phyloP scores from a whole-genome alignment of 2,797 vertebrate species.

The Peromyscus eremicus region DNA sequence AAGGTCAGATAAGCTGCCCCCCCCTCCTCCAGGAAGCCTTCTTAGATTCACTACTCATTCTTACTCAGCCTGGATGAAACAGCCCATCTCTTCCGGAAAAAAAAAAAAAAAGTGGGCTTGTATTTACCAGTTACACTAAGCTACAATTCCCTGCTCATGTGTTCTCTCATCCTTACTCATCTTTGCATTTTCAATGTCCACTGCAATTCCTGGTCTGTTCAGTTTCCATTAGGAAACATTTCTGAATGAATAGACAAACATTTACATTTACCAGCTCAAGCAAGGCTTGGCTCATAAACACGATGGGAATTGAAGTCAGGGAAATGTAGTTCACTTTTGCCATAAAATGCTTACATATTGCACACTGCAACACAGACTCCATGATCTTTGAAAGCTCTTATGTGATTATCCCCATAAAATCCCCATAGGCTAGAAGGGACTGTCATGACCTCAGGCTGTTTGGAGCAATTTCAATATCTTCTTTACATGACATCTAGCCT shows the following conservation, averaged over 20 bases:
- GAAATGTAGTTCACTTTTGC: slow-evolving; percentile 63
- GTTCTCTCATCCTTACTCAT: background rate
- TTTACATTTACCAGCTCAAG: slow-evolving; percentile 62
- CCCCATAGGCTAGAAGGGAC: slow-evolving; percentile 43
- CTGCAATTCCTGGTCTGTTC: background rate
- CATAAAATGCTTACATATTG: slow-evolving; percentile 66
- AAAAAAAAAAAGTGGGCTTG: background rate
- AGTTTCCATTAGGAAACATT: slow-evolving; percentile 68
- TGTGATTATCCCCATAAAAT: slow-evolving; percentile 62
- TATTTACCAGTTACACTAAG: background rate
- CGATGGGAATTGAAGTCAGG: slow-evolving; percentile 63
- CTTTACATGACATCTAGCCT: slow-evolving; percentile 7
- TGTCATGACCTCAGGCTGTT: slow-evolving; percentile 13
- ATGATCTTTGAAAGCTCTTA: slow-evolving; percentile 53
- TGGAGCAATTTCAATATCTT: slow-evolving; percentile 55
- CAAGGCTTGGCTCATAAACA: slow-evolving; percentile 63
- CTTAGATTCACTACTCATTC: background rate
- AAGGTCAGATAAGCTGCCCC: background rate
- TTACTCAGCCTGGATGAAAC: background rate
- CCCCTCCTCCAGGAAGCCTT: background rate
- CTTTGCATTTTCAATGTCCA: slow-evolving; percentile 9
- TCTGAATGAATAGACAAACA: slow-evolving; percentile 59
- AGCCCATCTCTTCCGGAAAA: background rate
- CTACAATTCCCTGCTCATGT: background rate
- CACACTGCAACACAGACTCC: background rate